Percentiles rank a stretch among this genome's conserved stretches.
These are phyloP conservation scores for Enteromius treurensis DNA, from an alignment of 2,797 vertebrate genomes.

Conservation along the genomic window DNA sequence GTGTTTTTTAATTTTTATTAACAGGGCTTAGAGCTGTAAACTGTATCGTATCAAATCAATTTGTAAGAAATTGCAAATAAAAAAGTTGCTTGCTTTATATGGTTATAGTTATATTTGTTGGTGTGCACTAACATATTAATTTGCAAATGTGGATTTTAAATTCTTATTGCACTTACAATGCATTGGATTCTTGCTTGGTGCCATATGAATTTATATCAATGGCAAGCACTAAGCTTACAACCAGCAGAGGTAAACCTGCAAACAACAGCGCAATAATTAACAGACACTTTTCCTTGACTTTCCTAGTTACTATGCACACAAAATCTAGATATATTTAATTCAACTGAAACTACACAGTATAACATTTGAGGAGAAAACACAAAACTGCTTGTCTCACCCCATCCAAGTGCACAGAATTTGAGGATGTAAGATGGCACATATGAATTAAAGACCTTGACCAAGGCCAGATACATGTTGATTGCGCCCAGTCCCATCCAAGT, in stretches of 20 bases:
- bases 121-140: neutral
- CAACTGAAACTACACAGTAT: neutral
- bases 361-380: neutral
- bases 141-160: constrained; percentile 1
- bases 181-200: constrained; percentile 51
- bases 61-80: neutral
- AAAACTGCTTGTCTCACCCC: constrained; percentile 80
- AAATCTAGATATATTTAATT: neutral
- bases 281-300: neutral
- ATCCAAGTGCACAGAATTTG: constrained; percentile 85
- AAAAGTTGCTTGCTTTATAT: neutral
- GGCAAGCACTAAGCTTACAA: constrained; percentile 78
- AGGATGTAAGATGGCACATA: constrained; percentile 86
- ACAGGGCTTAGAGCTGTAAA: neutral
- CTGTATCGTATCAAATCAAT: neutral
- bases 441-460: constrained; percentile 91
- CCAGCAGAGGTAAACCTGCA: constrained; percentile 76
- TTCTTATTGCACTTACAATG: constrained; percentile 80
- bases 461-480: constrained; percentile 87
- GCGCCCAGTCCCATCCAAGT: constrained; percentile 92
- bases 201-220: constrained; percentile 84
- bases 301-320: neutral
- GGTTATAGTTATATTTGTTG: neutral
- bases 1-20: neutral
- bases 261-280: constrained; percentile 16